Evolutionary conservation across 2,888 invertebrate genomes (phyloP), one percentile per base, ranked within the genome.

Genomic region (Tenthredo distinguenda): DNA sequence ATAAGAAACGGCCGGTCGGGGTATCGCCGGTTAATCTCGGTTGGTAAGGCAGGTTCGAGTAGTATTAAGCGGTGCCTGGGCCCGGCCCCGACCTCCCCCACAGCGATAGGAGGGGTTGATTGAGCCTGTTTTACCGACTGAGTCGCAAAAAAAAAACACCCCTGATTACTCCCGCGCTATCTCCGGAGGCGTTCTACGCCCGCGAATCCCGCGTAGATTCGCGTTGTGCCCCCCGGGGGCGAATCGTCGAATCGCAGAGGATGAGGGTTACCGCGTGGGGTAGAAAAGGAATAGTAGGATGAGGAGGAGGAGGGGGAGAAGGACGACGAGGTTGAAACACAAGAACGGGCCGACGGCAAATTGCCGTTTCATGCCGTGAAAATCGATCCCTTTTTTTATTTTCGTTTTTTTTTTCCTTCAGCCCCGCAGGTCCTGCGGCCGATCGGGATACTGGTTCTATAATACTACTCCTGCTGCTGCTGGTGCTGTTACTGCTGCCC

Each of bases 91-190:
- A 9, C 72, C 72, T n/a, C 12, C 15, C 68, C 15, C 6, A 55
- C 85, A 77, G 88, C 87, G 88, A 89, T 90, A 87, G 86, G 86
- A 40, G 83, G 86, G 88, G 88, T 91, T 89, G 91, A 91, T 92
- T 89, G 90, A 90, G 89, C 88, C 90, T 91, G 90, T 90, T 91
- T 91, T 90, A 90, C 89, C 88, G 68, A 83, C 83, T 50, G 83
- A 65, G 83, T 68, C 12, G 68, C 68, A n/a, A n/a, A n/a, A n/a
- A 83, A 83, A 83, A 83, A 83, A 50, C 50, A 34, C 68, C 68
- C 68, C 68, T 68, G 83, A 83, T 83, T 83, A 83, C 83, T 68
- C n/a, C 83, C 40, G 37, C 50, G 34, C 68, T 68, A 83, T 65
- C 83, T 83, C 68, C 68, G 81, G 81, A 83, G 65, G 83, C 68